Percentiles rank a stretch among this genome's conserved stretches.
Evolutionary conservation across 2,888 invertebrate species (phyloP).

Genomic region (Leptothorax acervorum): DNA sequence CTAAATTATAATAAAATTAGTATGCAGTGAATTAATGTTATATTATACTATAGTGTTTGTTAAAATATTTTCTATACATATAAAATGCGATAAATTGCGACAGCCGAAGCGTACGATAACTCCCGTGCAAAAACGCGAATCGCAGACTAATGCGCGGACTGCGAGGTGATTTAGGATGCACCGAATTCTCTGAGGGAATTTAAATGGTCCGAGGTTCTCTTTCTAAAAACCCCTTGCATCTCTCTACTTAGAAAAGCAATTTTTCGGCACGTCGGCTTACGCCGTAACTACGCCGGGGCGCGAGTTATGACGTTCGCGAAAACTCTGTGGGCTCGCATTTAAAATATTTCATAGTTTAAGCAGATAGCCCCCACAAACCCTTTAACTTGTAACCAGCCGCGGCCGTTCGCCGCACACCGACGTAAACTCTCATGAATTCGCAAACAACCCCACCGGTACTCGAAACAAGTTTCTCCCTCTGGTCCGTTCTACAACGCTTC

Average conservation of each 20-base stretch:
- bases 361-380: constrained; percentile 21
- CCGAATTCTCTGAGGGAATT: constrained; percentile 14
- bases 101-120: background rate
- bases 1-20: constrained; percentile 1
- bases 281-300: constrained; percentile 1
- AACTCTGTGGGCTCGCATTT: constrained; percentile 21
- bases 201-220: constrained; percentile 15
- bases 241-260: constrained; percentile 45
- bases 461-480: constrained; percentile 46
- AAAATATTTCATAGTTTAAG: constrained; percentile 48
- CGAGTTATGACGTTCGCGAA: constrained; percentile 35
- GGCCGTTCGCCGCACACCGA: constrained; percentile 19
- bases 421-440: constrained; percentile 49
- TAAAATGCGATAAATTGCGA: background rate
- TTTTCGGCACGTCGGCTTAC: constrained; percentile 50
- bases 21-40: background rate
- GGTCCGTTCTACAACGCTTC: constrained; percentile 11
- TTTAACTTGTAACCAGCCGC: constrained; percentile 36
- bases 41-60: background rate
- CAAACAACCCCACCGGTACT: constrained; percentile 45
- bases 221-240: constrained; percentile 10
- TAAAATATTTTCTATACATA: background rate
- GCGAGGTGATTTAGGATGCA: constrained; percentile 10
- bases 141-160: constrained; percentile 13
- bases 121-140: constrained; percentile 1